Base-by-base conservation (phyloP, 2,113 vertebrate species). In the Gopherus evgoodei region DNA sequence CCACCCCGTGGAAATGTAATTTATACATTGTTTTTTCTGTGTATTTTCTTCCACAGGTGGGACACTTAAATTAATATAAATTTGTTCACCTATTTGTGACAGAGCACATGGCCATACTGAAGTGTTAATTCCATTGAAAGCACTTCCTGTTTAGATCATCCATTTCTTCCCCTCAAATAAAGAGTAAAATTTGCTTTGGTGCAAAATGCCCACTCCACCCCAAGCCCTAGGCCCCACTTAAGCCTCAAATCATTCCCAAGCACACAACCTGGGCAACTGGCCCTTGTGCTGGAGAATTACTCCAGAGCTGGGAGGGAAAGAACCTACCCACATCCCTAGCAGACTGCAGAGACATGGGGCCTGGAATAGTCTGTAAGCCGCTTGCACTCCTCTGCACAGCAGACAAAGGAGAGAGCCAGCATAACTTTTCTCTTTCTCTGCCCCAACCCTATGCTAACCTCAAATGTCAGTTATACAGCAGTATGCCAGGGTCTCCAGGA, bases 181-280 rank as follows among this genome's bases (percentile, higher is more conserved):
- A 90, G 4, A 88, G 16, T 13, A 80, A 83, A 53, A 29, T 38
- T 90, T 17, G 42, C 31, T 69, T 35, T 17, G 31, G 35, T 19
- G 62, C 25, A 38, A 35, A 88, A 42, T 8, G 62, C 57, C 9
- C 87, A 81, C 22, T 65, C 11, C 87, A 81, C 11, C n/a, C 87
- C 17, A 90, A 90, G 35, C 2, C 47, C 29, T 22, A 1, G 11
- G 9, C 59, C 79, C n/a, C 0, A 0, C 3, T n/a, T 81, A 94
- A 90, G 50, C 24, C 52, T 31, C 56, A 85, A 42, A 47, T 25
- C 49, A 57, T 86, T 31, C 42, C 4, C 35, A 85, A 75, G 35
- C 22, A 9, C 2, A 21, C 38, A 56, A 5, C 12, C 27, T 88
- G 90, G 84, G 56, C 47, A 80, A 81, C 1, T 35, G 54, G 72